Base-by-base conservation (phyloP, 2,113 vertebrate genomes). In the Sisor rabdophorus region DNA sequence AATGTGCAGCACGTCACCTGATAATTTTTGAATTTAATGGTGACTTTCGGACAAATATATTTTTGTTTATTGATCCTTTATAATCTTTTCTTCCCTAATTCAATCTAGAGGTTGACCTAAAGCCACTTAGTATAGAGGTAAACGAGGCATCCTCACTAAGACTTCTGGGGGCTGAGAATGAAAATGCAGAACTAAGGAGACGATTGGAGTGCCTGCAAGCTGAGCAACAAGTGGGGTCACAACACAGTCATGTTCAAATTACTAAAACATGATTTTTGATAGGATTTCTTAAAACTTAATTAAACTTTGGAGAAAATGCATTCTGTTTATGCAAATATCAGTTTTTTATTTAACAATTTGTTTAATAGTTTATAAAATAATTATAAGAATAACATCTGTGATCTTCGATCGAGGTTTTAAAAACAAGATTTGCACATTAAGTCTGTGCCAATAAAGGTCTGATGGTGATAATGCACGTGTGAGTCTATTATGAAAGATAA, bases 111-210 rank as follows among this genome's bases (percentile, higher is more conserved):
- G 36, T 47, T 24, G 92, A 90, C 81, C 80, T 85, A 70, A 90
- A 90, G 79, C 90, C 90, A 0, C 82, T 91, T 74, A 94, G 91
- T 20, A 89, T 91, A 73, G 92, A 93, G 79, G 91, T 93, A 20
- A 88, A 84, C 0, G 90, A 93, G 80, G 90, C 90, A 0, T 92
- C 91, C 1, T 86, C 87, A 0, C 82, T 92, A 82, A 89, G 85
- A 78, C 91, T 93, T 69, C 86, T 93, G 78, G 91, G 91, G 78
- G 90, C 91, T 0, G 91, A 93, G 85, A 88, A 91, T 68, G 92
- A 93, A 79, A 93, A 92, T 20, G 86, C 87, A 0, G 90, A 90
- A 80, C 88, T 93, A 50, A 87, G 84, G 78, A 88, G 87, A 76
- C 80, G 86, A n/a, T 83, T 93, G 65, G 90, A 91, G 83, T 86